These are phyloP conservation scores for Malthinus flaveolus DNA, from an alignment of 2,888 invertebrate genomes.

Conservation along the genomic window DNA sequence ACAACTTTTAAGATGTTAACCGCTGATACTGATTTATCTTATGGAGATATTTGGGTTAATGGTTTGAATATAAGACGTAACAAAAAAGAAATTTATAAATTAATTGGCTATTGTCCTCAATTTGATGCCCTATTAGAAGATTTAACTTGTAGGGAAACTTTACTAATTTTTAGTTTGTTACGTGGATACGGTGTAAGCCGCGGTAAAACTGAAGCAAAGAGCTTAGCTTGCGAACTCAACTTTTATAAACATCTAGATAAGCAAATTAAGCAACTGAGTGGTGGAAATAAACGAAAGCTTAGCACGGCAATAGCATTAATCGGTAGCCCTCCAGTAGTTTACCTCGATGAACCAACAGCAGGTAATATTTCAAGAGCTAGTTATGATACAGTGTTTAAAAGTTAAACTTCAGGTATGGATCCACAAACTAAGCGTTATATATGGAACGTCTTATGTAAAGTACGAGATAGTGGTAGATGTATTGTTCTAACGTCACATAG, in stretches of 20 bases:
- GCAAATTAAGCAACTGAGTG: constrained; percentile 54
- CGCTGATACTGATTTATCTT: constrained; percentile 73
- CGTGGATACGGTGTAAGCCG: constrained; percentile 52
- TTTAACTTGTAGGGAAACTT: constrained; percentile 59
- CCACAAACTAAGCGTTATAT: constrained; percentile 78
- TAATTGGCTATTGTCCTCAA: constrained; percentile 64
- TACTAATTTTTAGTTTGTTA: constrained; percentile 58
- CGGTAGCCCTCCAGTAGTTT: constrained; percentile 57
- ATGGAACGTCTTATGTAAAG: constrained; percentile 75
- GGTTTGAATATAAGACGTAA: constrained; percentile 52
- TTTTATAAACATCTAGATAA: constrained; percentile 55
- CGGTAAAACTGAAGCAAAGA: constrained; percentile 42
- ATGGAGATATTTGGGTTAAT: constrained; percentile 69
- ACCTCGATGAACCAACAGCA: constrained; percentile 2
- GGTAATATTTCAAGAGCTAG: background rate
- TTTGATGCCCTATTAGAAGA: constrained; percentile 61
- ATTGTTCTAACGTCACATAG: constrained; percentile 49
- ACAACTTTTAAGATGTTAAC: constrained; percentile 90
- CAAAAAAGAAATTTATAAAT: constrained; percentile 62
- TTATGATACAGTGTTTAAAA: background rate
- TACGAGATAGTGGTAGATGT: constrained; percentile 71
- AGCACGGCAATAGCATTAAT: constrained; percentile 60
- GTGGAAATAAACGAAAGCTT: constrained; percentile 61
- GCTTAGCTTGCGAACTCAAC: constrained; percentile 53
- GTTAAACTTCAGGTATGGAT: constrained; percentile 67